A percentile compares a stretch with the other conserved stretches of the same genome.
phyloP scores from a whole-genome alignment of 2,888 invertebrate genomes.

The Spodoptera picta region DNA sequence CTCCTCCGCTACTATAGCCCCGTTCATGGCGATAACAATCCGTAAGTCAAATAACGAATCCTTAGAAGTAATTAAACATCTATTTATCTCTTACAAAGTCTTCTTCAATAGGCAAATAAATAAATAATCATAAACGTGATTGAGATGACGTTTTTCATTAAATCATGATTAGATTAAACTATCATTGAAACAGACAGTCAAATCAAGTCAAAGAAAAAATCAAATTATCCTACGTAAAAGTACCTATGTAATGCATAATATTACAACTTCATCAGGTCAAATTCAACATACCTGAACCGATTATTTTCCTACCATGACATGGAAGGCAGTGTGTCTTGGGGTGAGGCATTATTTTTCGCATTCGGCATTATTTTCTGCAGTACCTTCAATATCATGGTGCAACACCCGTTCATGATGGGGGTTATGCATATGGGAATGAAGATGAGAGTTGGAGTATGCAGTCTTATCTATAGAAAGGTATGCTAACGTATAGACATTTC shows the following conservation, averaged over 20 bases:
- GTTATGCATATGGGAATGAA: conserved; percentile 94
- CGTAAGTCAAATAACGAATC: conserved; percentile 64
- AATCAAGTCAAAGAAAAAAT: too few species aligned
- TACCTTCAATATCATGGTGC: conserved; percentile 89
- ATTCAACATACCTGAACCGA: conserved; percentile 89
- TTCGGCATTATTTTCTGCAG: conserved; percentile 90
- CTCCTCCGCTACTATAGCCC: conserved; percentile 89
- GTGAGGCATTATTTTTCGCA: conserved; percentile 91
- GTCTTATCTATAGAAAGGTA: conserved; percentile 95
- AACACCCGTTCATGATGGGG: conserved; percentile 91
- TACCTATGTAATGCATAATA: not conserved
- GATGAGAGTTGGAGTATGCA: conserved; percentile 94
- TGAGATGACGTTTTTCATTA: too few species aligned
- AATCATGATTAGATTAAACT: too few species aligned
- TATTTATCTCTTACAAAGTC: not conserved
- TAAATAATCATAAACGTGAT: not conserved
- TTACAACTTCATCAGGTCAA: conserved; percentile 72
- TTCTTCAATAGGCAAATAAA: too few species aligned
- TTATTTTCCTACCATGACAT: conserved; percentile 89
- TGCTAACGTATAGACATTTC: not conserved
- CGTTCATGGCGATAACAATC: conserved; percentile 67
- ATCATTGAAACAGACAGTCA: too few species aligned
- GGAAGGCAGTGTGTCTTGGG: conserved; percentile 83
- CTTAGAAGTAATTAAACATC: not conserved
- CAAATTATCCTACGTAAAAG: too few species aligned